Evolutionary conservation across 1,140 invertebrate species (phyloP), one percentile per base, ranked within the genome.

Genomic region (Hypsibius dujardini): DNA sequence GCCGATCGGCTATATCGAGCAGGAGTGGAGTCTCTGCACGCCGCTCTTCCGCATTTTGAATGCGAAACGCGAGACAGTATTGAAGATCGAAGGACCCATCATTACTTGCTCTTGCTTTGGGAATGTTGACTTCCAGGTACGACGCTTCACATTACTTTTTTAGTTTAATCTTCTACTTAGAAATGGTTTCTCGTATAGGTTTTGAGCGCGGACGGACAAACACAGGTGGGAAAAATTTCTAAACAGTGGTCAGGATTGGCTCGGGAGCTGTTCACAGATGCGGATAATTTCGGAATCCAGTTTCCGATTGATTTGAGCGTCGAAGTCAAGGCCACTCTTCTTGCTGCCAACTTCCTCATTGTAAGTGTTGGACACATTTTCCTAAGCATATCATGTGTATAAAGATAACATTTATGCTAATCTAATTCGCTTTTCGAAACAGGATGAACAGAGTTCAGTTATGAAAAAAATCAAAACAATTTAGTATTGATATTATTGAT

Each of bases 161-260:
- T 28, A 28, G 28, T 28, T 28, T 28, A 28, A 28, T 28, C 28
- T 28, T 28, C 28, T 28, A 28, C 28, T 28, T 28, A 28, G 28
- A 28, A 28, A 28, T 28, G 28, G 28, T 28, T 28, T 28, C 28
- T 28, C 28, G 28, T 28, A 28, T 28, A 73, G 73, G 72, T 74
- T 15, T 14, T 2, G n/a, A 15, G 72, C 2, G 40, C 1, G 2
- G 73, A 75, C 70, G 75, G 69, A n/a, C n/a, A 3, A 1, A 72
- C 47, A 59, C 67, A 76, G 71, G 59, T 76, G n/a, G 75, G 75
- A 28, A 83, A 75, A 69, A 70, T 76, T 40, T 70, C 67, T 12
- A 76, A 76, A 59, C 74, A 76, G 42, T 76, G 76, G 75, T 42
- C 72, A 7, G 75, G 75, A 12, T 73, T 75, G 46, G 47, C 71